Evolutionary conservation across 1,140 invertebrate species (phyloP).

Genomic region (Pogonomyrmex californicus): DNA sequence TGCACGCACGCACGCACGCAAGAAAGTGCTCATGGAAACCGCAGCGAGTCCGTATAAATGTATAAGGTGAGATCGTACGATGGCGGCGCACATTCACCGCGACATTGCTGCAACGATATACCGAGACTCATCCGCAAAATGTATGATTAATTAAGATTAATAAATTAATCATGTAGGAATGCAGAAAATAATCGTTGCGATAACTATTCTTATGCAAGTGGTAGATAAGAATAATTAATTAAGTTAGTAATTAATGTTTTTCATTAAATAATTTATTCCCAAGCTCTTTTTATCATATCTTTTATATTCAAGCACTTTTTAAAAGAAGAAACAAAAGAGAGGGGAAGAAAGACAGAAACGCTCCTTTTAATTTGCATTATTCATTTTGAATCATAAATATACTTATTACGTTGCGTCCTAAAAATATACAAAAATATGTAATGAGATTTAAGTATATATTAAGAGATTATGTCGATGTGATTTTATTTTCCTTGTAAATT

Average conservation of each 20-base stretch:
- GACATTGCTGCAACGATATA: conserved; percentile 6
- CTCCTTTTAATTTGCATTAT: neutral
- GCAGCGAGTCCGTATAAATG: neutral
- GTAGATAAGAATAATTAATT: neutral
- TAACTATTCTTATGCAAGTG: neutral
- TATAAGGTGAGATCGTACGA: conserved; percentile 36
- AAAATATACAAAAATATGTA: neutral
- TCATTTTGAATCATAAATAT: neutral
- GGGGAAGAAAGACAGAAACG: neutral
- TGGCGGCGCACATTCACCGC: conserved; percentile 5
- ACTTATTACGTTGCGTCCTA: neutral
- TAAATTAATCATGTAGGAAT: conserved; percentile 54
- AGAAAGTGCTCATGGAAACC: neutral
- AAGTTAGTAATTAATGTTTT: conserved; percentile 22
- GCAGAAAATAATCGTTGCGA: conserved; percentile 9
- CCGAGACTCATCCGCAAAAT: neutral
- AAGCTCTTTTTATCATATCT: neutral
- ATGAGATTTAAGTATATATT: neutral
- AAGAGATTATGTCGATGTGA: neutral
- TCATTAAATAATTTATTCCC: neutral
- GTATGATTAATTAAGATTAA: conserved; percentile 54
- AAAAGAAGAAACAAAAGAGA: neutral
- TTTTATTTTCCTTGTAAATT: neutral
- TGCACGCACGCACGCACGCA: neutral
- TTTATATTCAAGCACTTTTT: neutral